A percentile compares a stretch with the other conserved stretches of the same genome.
Evolutionary conservation across 2,888 invertebrate genomes (phyloP).

Genomic region (Ormyrus pomaceus): DNA sequence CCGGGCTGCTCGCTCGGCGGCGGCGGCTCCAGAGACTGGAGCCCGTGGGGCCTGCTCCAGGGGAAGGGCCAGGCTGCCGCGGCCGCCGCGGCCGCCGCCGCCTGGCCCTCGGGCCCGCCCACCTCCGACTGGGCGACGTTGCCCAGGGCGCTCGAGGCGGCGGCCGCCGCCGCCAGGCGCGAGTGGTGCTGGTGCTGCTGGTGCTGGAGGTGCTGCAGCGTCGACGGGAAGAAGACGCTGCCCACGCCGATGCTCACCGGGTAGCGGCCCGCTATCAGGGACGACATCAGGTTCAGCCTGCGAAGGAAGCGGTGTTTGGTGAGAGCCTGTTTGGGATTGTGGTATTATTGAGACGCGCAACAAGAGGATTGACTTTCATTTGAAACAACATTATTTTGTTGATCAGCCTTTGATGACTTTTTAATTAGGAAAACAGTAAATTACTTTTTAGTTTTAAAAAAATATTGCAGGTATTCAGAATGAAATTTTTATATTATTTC

Average conservation of each 20-base stretch:
- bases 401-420: no score
- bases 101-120: conserved; percentile 65
- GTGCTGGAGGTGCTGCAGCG: conserved; percentile 71
- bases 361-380: no score
- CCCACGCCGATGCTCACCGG: conserved; percentile 72
- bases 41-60: conserved; percentile 71
- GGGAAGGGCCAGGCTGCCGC: conserved; percentile 73
- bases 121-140: conserved; percentile 63
- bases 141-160: conserved; percentile 69
- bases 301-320: conserved; percentile 25
- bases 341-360: no score
- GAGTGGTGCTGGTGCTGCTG: conserved; percentile 72
- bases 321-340: neutral
- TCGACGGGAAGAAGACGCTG: conserved; percentile 72
- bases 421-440: no score
- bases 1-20: conserved; percentile 69
- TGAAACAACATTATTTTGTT: no score
- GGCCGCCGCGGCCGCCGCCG: conserved; percentile 57
- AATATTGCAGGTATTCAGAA: no score
- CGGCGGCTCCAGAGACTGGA: conserved; percentile 72
- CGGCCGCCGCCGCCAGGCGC: conserved; percentile 70
- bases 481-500: no score
- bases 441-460: no score
- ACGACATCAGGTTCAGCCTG: conserved; percentile 72
- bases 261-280: conserved; percentile 72